These are phyloP conservation scores for Zophobas morio DNA, from an alignment of 1,140 invertebrate species.

Conservation along the genomic window DNA sequence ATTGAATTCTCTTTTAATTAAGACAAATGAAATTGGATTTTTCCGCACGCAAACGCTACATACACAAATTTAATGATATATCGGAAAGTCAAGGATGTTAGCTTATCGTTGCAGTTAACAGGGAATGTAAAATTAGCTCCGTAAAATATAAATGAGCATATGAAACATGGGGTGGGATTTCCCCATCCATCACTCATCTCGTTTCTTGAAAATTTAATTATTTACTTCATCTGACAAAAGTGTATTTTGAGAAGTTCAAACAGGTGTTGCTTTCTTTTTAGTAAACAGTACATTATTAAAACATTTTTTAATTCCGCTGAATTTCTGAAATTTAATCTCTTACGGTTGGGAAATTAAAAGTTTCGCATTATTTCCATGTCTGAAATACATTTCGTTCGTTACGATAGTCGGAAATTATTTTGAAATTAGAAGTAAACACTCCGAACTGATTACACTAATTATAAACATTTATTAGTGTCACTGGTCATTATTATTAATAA, in stretches of 20 bases:
- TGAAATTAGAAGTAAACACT: conserved; percentile 11
- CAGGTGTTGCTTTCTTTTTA: conserved; percentile 4
- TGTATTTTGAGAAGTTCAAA: conserved; percentile 14
- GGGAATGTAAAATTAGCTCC: background rate
- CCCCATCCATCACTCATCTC: background rate
- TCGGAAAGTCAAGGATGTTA: too few species aligned
- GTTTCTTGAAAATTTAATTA: conserved; percentile 14
- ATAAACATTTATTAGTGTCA: conserved; percentile 43
- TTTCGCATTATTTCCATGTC: conserved; percentile 10
- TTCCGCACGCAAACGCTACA: background rate
- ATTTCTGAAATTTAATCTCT: conserved; percentile 27
- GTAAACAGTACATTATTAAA: background rate
- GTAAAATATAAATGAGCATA: background rate
- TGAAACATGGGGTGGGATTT: conserved; percentile 1
- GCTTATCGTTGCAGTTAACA: background rate
- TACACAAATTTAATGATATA: too few species aligned
- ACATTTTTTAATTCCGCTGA: conserved; percentile 20
- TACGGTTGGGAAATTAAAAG: conserved; percentile 20
- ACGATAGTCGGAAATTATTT: conserved; percentile 27
- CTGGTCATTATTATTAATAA: conserved; percentile 21
- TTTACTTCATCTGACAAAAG: background rate
- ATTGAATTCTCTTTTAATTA: too few species aligned
- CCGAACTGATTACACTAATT: conserved; percentile 23
- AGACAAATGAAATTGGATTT: too few species aligned
- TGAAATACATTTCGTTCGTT: background rate